phyloP scores from a whole-genome alignment of 2,888 invertebrate species.

The Eurois occulta region DNA sequence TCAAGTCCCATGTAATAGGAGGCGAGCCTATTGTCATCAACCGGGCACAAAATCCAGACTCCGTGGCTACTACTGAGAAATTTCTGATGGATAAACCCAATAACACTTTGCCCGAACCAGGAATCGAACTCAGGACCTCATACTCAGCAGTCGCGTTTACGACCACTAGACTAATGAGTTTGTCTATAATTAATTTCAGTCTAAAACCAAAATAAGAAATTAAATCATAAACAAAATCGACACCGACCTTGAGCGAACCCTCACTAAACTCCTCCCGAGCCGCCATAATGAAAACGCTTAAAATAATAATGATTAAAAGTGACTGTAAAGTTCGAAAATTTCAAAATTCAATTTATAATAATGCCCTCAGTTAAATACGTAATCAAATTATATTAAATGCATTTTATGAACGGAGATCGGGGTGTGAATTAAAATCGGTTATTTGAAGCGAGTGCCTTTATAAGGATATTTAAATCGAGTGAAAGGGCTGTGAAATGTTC shows the following conservation, averaged over 20 bases:
- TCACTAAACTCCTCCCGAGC: slow-evolving; percentile 1
- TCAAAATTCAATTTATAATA: slow-evolving; percentile 52
- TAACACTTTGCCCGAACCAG: too few species aligned
- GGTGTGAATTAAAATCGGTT: slow-evolving; percentile 59
- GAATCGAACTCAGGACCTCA: too few species aligned
- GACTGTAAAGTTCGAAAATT: slow-evolving; percentile 41
- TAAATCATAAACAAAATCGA: slow-evolving; percentile 18
- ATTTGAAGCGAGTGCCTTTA: slow-evolving; percentile 58
- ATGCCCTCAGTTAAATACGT: slow-evolving; percentile 47
- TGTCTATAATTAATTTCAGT: background rate
- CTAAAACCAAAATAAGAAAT: background rate
- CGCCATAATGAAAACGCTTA: slow-evolving; percentile 14
- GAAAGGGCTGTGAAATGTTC: slow-evolving; percentile 38
- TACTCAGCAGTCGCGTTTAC: too few species aligned
- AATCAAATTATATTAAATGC: slow-evolving; percentile 66
- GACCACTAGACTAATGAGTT: too few species aligned
- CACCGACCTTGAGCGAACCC: background rate
- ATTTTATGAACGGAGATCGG: slow-evolving; percentile 47
- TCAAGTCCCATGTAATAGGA: too few species aligned
- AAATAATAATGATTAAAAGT: slow-evolving; percentile 50
- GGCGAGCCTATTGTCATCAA: too few species aligned
- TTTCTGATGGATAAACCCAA: too few species aligned
- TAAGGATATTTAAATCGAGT: slow-evolving; percentile 56
- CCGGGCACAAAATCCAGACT: too few species aligned
- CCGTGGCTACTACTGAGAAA: too few species aligned